These are phyloP conservation scores for Salpingus planirostris DNA, from an alignment of 2,888 invertebrate genomes.

Conservation along the genomic window DNA sequence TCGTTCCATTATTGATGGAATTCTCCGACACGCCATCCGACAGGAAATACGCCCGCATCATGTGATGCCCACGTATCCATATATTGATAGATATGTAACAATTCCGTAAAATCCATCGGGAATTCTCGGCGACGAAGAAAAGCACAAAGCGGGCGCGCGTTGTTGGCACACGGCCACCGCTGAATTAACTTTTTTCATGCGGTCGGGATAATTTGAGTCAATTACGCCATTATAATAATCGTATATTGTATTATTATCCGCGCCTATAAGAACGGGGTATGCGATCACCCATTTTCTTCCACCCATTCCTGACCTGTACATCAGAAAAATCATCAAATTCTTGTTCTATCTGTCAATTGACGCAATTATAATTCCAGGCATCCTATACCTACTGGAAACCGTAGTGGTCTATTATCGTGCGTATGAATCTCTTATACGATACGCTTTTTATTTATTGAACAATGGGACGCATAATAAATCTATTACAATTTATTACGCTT, in stretches of 20 bases:
- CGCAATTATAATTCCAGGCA: too few species aligned
- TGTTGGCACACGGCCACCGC: conserved; percentile 29
- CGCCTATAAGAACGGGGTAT: conserved; percentile 11
- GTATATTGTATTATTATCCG: conserved; percentile 31
- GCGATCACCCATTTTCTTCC: conserved; percentile 18
- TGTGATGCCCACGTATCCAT: too few species aligned
- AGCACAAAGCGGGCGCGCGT: conserved; percentile 5
- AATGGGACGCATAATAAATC: conserved; percentile 21
- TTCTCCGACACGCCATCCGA: conserved; percentile 16
- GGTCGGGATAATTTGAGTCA: conserved; percentile 36
- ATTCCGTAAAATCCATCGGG: too few species aligned
- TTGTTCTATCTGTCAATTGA: too few species aligned
- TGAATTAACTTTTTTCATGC: conserved; percentile 36
- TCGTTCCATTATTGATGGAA: conserved; percentile 24
- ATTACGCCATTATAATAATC: conserved; percentile 38
- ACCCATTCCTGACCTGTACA: conserved; percentile 3
- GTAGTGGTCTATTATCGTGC: too few species aligned
- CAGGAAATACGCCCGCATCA: too few species aligned
- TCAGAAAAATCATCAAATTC: too few species aligned
- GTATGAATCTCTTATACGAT: too few species aligned
- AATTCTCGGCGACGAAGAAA: too few species aligned
- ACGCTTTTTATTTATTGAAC: conserved; percentile 1
- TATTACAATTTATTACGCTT: conserved; percentile 24
- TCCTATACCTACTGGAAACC: too few species aligned
- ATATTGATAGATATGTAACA: too few species aligned